phyloP scores from a whole-genome alignment of 2,113 vertebrate species.

The Chlorocebus sabaeus region DNA sequence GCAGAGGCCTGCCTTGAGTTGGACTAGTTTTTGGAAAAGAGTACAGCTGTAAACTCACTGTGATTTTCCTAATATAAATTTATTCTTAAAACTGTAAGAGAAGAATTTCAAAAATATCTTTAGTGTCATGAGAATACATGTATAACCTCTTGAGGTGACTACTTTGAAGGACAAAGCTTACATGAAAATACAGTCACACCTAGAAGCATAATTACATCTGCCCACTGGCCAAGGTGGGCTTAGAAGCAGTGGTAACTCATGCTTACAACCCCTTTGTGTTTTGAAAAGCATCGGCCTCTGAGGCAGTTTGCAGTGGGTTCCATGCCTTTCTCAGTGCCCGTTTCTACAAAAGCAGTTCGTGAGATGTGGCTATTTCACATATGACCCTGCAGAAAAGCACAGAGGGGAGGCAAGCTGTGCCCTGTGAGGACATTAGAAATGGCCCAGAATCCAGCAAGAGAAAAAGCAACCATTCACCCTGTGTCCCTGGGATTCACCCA shows the following conservation, averaged over 20 bases:
- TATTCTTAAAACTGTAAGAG: not conserved
- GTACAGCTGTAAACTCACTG: not conserved
- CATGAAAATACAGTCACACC: not conserved
- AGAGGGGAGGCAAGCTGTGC: not conserved
- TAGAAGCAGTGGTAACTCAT: not conserved
- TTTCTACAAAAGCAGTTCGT: constrained; percentile 42
- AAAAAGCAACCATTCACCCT: not conserved
- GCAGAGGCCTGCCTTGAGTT: not conserved
- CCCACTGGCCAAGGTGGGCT: not conserved
- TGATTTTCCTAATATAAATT: constrained; percentile 30
- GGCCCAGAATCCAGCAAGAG: constrained; percentile 1
- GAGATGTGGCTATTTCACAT: constrained; percentile 25
- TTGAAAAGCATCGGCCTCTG: not conserved
- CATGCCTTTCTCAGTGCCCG: not conserved
- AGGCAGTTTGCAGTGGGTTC: not conserved
- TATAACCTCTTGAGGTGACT: not conserved
- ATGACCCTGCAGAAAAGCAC: not conserved
- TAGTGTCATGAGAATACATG: not conserved
- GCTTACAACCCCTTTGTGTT: not conserved
- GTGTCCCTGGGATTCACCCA: not conserved
- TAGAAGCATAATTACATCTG: not conserved
- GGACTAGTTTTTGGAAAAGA: not conserved
- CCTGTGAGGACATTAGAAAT: not conserved
- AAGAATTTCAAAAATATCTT: constrained; percentile 20
- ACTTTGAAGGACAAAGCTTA: not conserved